A percentile compares a stretch with the other conserved stretches of the same genome.
Conservation (phyloP, 2,113 vertebrate species). For the Ranitomeya variabilis region DNA sequence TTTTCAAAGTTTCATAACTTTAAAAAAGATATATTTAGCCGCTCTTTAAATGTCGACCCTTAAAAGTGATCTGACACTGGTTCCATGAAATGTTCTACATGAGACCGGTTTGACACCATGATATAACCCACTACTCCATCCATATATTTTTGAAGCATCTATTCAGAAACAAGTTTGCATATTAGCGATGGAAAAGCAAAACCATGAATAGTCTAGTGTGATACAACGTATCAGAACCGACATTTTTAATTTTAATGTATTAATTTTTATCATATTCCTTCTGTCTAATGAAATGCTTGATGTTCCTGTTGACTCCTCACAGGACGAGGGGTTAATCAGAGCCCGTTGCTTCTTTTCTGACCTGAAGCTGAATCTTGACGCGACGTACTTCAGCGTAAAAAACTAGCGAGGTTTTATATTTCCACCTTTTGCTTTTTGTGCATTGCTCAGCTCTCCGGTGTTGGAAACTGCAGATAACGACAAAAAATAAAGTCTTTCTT, state of each 20-base stretch:
- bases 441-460: neutral
- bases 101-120: too few relatives aligned
- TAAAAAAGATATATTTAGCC: too few relatives aligned
- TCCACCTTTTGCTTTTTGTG: constrained; percentile 1
- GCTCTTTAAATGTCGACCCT: too few relatives aligned
- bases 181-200: neutral
- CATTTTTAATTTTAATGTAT: neutral
- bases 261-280: constrained; percentile 3
- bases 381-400: constrained; percentile 29
- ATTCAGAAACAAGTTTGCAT: too few relatives aligned
- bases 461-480: neutral
- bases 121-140: too few relatives aligned
- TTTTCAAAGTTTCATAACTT: too few relatives aligned
- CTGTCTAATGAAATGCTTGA: constrained; percentile 2
- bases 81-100: too few relatives aligned
- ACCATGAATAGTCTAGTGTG: neutral
- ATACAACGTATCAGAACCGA: neutral
- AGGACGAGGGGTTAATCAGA: constrained; percentile 18
- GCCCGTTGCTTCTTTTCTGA: constrained; percentile 44
- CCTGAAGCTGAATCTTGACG: constrained; percentile 36
- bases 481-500: too few relatives aligned
- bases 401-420: constrained; percentile 23
- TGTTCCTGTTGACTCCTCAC: constrained; percentile 48
- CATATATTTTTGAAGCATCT: too few relatives aligned
- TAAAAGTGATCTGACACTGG: too few relatives aligned